A percentile compares a stretch with the other conserved stretches of the same genome.
phyloP scores from a whole-genome alignment of 1,140 invertebrate species.

The Solenopsis invicta region DNA sequence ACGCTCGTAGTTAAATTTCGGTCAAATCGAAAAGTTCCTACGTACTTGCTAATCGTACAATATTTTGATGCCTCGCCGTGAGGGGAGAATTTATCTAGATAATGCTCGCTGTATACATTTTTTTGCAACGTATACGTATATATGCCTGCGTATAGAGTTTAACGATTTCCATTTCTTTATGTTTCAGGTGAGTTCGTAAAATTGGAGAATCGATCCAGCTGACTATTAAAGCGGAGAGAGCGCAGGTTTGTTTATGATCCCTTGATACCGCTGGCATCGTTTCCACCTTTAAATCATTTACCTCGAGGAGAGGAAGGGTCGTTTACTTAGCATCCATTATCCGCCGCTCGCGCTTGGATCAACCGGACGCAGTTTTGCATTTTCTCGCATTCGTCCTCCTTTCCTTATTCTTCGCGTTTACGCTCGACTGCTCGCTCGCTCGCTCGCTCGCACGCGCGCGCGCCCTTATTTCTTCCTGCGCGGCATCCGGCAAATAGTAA shows the following conservation, averaged over 20 bases:
- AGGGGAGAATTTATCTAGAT: neutral
- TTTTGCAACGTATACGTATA: neutral
- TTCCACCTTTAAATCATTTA: slow-evolving; percentile 55
- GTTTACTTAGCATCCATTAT: slow-evolving; percentile 51
- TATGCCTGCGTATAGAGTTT: neutral
- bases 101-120: neutral
- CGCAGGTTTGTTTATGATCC: slow-evolving; percentile 61
- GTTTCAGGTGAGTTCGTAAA: slow-evolving; percentile 70
- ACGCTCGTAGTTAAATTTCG: neutral
- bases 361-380: slow-evolving; percentile 38
- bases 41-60: too few species aligned
- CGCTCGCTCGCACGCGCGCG: neutral
- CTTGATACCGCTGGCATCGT: slow-evolving; percentile 47
- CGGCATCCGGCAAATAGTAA: slow-evolving; percentile 52
- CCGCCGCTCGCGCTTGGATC: slow-evolving; percentile 30
- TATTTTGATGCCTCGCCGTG: neutral
- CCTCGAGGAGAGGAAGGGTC: neutral
- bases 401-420: neutral
- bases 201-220: slow-evolving; percentile 31
- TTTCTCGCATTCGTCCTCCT: slow-evolving; percentile 4
- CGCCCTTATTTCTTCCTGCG: slow-evolving; percentile 16
- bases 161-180: slow-evolving; percentile 53
- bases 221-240: slow-evolving; percentile 40
- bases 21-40: neutral
- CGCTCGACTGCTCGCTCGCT: too few species aligned